Conservation (phyloP, 2,113 vertebrate species). For the Craseonycteris thonglongyai region DNA sequence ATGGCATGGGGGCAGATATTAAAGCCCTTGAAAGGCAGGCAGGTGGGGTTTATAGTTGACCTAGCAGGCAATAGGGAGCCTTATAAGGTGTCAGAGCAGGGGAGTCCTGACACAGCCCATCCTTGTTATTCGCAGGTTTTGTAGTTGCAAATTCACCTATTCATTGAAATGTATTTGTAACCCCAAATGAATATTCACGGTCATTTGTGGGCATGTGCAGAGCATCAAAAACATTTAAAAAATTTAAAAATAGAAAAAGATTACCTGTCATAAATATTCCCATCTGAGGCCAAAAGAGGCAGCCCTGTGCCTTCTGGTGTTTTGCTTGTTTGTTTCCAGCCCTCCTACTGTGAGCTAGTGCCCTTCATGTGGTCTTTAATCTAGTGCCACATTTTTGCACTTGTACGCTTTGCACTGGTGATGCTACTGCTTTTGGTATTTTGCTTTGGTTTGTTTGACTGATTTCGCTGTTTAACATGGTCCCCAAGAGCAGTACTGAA, state of each 20-base stretch:
- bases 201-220: background rate
- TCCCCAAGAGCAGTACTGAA: background rate
- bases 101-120: background rate
- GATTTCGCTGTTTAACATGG: background rate
- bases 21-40: background rate
- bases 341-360: background rate
- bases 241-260: fast-evolving
- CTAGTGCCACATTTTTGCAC: background rate
- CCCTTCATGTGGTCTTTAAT: background rate
- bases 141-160: background rate
- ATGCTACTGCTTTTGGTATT: too few species aligned
- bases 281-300: background rate
- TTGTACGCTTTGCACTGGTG: background rate
- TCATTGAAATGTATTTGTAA: background rate
- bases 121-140: background rate
- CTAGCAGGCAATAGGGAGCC: background rate
- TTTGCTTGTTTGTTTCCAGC: too few species aligned
- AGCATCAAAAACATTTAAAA: too few species aligned
- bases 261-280: fast-evolving
- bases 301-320: fast-evolving
- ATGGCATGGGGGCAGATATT: fast-evolving
- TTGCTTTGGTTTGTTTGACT: background rate
- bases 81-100: background rate
- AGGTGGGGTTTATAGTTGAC: background rate
- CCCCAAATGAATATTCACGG: background rate